Evolutionary conservation across 2,888 invertebrate species (phyloP), one percentile per base, ranked within the genome.

Genomic region (Melinaea marsaeus): DNA sequence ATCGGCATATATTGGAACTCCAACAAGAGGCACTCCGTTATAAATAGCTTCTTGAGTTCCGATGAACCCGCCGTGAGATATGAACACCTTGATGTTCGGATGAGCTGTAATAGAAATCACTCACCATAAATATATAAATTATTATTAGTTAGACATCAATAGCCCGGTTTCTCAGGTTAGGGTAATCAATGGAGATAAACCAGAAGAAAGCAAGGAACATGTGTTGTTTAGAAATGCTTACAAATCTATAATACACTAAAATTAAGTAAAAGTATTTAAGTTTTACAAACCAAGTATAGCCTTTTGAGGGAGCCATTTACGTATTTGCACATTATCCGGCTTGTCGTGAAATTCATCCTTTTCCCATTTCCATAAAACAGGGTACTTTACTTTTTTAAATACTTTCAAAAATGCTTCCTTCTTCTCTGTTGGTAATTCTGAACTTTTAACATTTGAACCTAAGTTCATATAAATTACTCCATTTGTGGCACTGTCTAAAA

Each of bases 291-390:
- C 84, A 47, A 94, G 79, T 48, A 94, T 91, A 69, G 93, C 93
- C 66, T 92, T 92, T 74, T 95, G 95, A 0, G 95, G 95, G 46
- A 95, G 74, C 95, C 95, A 95, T 69, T 93, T 92, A 63, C 86
- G 81, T 7, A 92, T 80, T 57, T 91, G 82, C 0, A 95, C 85
- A 75, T 94, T 94, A 0, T 84, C 72, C 0, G 94, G 89, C 72
- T 91, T 88, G 37, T 91, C 90, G 2, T 89, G 86, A n/a, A 92
- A 73, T 3, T 80, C 79, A 22, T 92, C 88, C 0, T 92, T 91
- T 68, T 94, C 94, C 93, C 93, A 95, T 82, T 95, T 94, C 94
- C 94, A 94, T 13, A 95, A 74, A 0, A 95, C 92, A 2, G 89
- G 92, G 66, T 94, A 92, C 67, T 94, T 93, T 0, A 94, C 72